Evolutionary conservation across 1,140 invertebrate species (phyloP).

Genomic region (Ips nitidus): DNA sequence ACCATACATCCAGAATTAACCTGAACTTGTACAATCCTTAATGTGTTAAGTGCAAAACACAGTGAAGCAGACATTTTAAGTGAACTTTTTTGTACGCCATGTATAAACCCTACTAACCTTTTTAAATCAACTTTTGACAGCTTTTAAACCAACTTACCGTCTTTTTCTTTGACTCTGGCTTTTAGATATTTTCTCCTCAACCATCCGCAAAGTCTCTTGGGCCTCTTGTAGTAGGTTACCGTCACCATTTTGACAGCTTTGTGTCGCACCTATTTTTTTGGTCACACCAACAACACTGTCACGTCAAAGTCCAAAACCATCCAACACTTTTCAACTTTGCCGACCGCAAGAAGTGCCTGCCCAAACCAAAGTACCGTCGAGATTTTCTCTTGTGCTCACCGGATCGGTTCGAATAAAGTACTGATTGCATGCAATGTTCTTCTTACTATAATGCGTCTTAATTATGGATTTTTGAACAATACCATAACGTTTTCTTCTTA

Average conservation of each 20-base stretch:
- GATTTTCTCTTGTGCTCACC: conserved; percentile 19
- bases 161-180: conserved; percentile 48
- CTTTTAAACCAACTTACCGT: conserved; percentile 36
- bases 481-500: conserved; percentile 47
- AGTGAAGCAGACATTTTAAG: no score
- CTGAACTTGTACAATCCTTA: no score
- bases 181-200: conserved; percentile 45
- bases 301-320: conserved; percentile 4
- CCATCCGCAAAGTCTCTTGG: conserved; percentile 47
- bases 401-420: conserved; percentile 11
- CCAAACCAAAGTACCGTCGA: not conserved
- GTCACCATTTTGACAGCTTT: conserved; percentile 43
- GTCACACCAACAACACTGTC: conserved; percentile 31
- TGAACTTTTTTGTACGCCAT: not conserved
- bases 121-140: not conserved
- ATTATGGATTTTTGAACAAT: conserved; percentile 41
- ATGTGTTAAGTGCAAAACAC: no score
- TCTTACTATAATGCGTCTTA: conserved; percentile 42
- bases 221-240: conserved; percentile 42
- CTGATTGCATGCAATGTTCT: conserved; percentile 21
- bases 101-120: not conserved
- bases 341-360: not conserved
- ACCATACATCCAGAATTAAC: no score
- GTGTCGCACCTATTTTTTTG: conserved; percentile 47
- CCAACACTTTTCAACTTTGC: not conserved